Conservation (phyloP, 2,888 invertebrate genomes). For the Acheta domesticus region DNA sequence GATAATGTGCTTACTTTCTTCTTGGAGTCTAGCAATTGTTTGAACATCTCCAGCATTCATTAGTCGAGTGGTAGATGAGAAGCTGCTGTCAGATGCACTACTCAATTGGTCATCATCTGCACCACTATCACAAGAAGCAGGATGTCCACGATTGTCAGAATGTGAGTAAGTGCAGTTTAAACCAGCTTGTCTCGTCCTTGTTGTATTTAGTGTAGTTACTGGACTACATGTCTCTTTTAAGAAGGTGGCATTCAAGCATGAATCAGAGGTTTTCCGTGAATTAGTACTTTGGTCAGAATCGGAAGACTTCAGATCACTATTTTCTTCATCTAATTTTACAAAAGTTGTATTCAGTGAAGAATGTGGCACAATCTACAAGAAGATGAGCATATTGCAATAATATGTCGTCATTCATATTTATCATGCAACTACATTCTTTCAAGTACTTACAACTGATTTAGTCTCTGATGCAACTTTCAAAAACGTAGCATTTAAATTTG, state of each 20-base stretch:
- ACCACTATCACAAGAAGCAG: conserved; percentile 33
- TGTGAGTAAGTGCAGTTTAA: conserved; percentile 30
- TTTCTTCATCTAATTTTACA: background rate
- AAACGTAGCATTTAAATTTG: conserved; percentile 21
- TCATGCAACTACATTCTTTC: too few species aligned
- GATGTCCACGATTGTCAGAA: conserved; percentile 11
- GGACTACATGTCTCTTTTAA: conserved; percentile 19
- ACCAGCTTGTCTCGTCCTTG: conserved; percentile 20
- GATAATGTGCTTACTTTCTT: conserved; percentile 35
- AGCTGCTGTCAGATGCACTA: conserved; percentile 37
- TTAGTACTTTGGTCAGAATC: conserved; percentile 24
- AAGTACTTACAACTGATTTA: background rate
- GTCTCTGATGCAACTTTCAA: background rate
- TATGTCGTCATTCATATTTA: too few species aligned
- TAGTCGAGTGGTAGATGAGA: conserved; percentile 32
- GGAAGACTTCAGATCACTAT: conserved; percentile 19
- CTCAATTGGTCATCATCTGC: conserved; percentile 37
- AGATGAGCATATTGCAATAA: background rate
- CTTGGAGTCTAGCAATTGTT: conserved; percentile 38
- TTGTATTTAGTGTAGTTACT: background rate
- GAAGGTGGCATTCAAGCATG: conserved; percentile 26
- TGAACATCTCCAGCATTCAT: conserved; percentile 37
- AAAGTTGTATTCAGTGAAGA: conserved; percentile 19
- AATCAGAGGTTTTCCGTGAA: background rate
- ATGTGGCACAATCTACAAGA: background rate